Conservation (phyloP, 1,140 invertebrate species). For the Phortica variegata region DNA sequence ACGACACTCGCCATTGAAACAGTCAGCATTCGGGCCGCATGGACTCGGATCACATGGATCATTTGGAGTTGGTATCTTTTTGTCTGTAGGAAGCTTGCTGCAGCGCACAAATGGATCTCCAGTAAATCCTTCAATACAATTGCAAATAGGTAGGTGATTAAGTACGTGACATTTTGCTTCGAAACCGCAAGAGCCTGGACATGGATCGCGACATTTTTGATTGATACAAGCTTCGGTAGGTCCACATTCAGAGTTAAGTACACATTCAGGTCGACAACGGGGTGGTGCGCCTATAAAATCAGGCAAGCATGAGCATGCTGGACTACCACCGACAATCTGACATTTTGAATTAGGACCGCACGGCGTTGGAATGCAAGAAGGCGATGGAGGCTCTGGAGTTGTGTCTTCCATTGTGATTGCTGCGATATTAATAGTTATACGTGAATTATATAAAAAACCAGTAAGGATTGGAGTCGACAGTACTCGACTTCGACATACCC, state of each 20-base stretch:
- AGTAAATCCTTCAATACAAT: conserved; percentile 65
- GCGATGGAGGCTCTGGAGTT: conserved; percentile 61
- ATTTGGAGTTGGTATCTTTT: conserved; percentile 36
- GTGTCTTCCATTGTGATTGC: conserved; percentile 28
- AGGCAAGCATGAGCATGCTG: conserved; percentile 75
- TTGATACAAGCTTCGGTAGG: conserved; percentile 68
- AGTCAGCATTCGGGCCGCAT: conserved; percentile 80
- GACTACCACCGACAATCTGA: conserved; percentile 68
- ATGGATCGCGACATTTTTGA: conserved; percentile 76
- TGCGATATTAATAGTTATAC: conserved; percentile 8
- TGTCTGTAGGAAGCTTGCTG: conserved; percentile 54
- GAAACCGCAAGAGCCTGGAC: conserved; percentile 71
- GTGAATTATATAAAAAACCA: background rate
- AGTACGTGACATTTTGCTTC: conserved; percentile 69
- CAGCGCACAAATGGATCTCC: conserved; percentile 73
- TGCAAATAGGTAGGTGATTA: conserved; percentile 72
- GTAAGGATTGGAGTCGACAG: background rate
- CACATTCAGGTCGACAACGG: conserved; percentile 76
- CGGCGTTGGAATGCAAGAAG: conserved; percentile 74
- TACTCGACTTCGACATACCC: too few relatives aligned
- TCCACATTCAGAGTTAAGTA: conserved; percentile 74
- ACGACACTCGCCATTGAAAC: conserved; percentile 74
- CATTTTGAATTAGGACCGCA: conserved; percentile 82
- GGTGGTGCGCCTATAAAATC: conserved; percentile 75
- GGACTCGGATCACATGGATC: conserved; percentile 76